Conservation (phyloP, 2,797 vertebrate species). For the Alauda arvensis region DNA sequence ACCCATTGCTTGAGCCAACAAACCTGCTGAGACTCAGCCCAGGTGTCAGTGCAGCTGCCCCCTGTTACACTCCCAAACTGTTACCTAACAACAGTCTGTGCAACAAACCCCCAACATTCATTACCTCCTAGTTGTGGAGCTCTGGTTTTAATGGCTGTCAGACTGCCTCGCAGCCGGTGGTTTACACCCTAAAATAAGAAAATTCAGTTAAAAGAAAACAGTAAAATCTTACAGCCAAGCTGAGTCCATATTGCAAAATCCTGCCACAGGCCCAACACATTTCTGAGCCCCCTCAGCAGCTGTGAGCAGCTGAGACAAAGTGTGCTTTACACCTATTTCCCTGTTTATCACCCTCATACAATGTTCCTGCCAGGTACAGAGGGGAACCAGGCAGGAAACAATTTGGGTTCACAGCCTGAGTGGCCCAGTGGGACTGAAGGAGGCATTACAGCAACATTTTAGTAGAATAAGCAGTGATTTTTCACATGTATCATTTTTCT, state of each 20-base stretch:
- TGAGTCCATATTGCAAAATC: neutral
- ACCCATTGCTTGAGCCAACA: neutral
- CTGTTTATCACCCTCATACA: neutral
- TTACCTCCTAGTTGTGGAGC: conserved; percentile 94
- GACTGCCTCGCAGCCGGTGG: conserved; percentile 88
- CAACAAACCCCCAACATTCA: neutral
- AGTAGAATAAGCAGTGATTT: neutral
- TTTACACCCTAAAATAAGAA: conserved; percentile 81
- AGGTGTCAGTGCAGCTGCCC: neutral
- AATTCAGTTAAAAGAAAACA: neutral
- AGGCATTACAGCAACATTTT: neutral
- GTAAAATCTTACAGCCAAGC: neutral
- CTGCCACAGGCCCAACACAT: too few species aligned
- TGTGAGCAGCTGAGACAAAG: neutral
- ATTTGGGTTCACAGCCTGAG: neutral
- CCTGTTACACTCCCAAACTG: neutral
- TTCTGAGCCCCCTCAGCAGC: neutral
- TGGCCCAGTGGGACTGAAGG: fast-evolving
- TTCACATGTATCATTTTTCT: neutral
- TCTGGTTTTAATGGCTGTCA: conserved; percentile 90
- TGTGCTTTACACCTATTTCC: neutral
- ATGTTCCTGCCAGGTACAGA: neutral
- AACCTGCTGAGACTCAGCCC: neutral
- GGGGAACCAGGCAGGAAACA: neutral
- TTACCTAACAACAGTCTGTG: neutral